Evolutionary conservation across 2,113 vertebrate genomes (phyloP).

Genomic region (Setophaga kirtlandii): DNA sequence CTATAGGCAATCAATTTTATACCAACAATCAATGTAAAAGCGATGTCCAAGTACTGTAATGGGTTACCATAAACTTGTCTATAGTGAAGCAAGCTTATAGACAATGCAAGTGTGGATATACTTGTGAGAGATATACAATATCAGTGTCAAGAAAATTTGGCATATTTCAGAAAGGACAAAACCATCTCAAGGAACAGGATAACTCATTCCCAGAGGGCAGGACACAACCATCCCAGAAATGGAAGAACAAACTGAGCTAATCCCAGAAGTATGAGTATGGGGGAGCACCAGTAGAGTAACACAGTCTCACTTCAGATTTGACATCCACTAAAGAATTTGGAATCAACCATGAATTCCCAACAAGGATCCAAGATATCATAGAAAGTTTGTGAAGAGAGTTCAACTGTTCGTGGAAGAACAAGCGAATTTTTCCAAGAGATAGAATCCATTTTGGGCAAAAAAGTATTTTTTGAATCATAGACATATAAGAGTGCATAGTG

Average conservation of each 20-base stretch:
- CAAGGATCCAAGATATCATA: not conserved
- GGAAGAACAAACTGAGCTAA: not conserved
- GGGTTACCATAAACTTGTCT: not conserved
- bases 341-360: accelerated
- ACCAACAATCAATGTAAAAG: not conserved
- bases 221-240: not conserved
- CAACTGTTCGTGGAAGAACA: not conserved
- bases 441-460: not conserved
- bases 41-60: not conserved
- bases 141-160: not conserved
- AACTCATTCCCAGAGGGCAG: accelerated
- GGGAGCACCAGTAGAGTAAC: not conserved
- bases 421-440: not conserved
- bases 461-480: not conserved
- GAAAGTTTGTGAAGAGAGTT: not conserved
- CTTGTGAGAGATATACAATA: not conserved
- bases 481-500: not conserved
- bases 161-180: not conserved
- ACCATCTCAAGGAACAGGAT: not conserved
- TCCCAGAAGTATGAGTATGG: accelerated
- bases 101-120: not conserved
- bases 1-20: not conserved
- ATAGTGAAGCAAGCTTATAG: not conserved
- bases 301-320: not conserved
- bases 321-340: not conserved